Conservation (phyloP, 2,888 invertebrate genomes). For the Heliconius ismenius region DNA sequence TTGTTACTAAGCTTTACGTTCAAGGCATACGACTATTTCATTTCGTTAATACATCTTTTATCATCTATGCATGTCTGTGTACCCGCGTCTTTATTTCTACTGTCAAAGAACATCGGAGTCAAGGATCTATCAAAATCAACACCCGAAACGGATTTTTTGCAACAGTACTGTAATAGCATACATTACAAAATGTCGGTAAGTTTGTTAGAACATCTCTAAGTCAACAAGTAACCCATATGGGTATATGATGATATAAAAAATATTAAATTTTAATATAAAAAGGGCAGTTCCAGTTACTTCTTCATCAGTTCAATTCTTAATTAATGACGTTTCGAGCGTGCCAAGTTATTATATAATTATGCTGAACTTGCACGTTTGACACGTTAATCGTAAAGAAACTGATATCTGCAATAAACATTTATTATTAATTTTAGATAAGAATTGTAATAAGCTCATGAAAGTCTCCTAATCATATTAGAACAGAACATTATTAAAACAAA, state of each 20-base stretch:
- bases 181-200: constrained; percentile 33
- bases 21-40: constrained; percentile 35
- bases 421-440: too few species aligned
- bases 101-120: constrained; percentile 44
- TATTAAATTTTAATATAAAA: background rate
- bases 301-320: background rate
- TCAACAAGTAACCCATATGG: too few species aligned
- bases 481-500: background rate
- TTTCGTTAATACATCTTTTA: constrained; percentile 33
- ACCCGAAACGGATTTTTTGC: constrained; percentile 42
- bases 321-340: too few species aligned
- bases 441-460: too few species aligned
- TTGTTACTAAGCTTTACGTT: constrained; percentile 22
- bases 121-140: constrained; percentile 43
- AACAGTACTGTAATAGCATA: constrained; percentile 34
- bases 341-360: too few species aligned
- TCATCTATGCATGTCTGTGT: constrained; percentile 6
- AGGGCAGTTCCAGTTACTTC: background rate
- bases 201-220: background rate
- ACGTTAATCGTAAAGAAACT: too few species aligned
- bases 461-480: background rate
- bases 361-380: too few species aligned
- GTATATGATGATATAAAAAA: too few species aligned
- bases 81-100: constrained; percentile 30
- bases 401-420: too few species aligned